phyloP scores from a whole-genome alignment of 1,140 invertebrate genomes.

The Phortica variegata region DNA sequence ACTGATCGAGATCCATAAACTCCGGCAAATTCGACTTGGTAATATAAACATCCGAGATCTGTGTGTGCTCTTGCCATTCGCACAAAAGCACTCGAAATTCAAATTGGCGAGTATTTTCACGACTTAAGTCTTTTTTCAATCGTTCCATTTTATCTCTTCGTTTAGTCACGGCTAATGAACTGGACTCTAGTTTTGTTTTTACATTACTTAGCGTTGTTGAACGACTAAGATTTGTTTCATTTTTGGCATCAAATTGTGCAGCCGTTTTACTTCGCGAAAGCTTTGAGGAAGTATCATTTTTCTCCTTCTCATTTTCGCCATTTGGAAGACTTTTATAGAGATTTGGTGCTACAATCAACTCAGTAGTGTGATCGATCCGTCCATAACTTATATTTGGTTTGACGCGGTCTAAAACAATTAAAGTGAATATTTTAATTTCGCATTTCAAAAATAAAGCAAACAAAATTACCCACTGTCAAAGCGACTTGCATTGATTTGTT shows the following conservation, averaged over 20 bases:
- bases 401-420: slow-evolving; percentile 35
- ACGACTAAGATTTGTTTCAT: neutral
- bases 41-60: slow-evolving; percentile 52
- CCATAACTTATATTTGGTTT: slow-evolving; percentile 46
- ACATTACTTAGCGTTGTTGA: slow-evolving; percentile 39
- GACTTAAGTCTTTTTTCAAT: slow-evolving; percentile 40
- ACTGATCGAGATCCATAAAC: slow-evolving; percentile 44
- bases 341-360: slow-evolving; percentile 50
- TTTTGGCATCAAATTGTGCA: slow-evolving; percentile 27
- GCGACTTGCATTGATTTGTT: slow-evolving; percentile 58
- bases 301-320: slow-evolving; percentile 12
- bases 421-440: neutral
- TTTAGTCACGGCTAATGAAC: slow-evolving; percentile 24
- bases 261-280: slow-evolving; percentile 38
- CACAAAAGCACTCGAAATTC: slow-evolving; percentile 49
- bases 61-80: slow-evolving; percentile 39
- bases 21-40: slow-evolving; percentile 40
- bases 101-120: slow-evolving; percentile 37
- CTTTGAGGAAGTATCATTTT: slow-evolving; percentile 14
- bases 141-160: slow-evolving; percentile 46
- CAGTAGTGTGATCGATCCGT: slow-evolving; percentile 49
- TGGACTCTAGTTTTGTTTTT: slow-evolving; percentile 26
- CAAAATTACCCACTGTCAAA: slow-evolving; percentile 58
- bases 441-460: neutral
- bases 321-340: slow-evolving; percentile 40